Base-by-base conservation (phyloP, 2,888 invertebrate genomes). In the Pyrrhosoma nymphula region DNA sequence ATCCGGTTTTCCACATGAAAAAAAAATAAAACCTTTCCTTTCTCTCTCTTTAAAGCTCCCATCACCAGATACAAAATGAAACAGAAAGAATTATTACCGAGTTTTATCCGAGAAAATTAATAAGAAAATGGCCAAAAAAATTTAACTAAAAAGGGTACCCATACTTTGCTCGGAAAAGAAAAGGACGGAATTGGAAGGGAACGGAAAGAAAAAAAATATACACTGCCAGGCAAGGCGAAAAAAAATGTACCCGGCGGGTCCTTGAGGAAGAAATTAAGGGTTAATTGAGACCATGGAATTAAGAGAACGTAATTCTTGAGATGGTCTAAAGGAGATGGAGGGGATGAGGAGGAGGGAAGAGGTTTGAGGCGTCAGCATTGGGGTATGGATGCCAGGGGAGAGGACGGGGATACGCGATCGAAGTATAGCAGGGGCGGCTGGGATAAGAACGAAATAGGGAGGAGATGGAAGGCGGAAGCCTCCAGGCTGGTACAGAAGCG, bases 21-120 rank as follows among this genome's bases (percentile, higher is more conserved):
- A 69, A 69, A 10, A 60, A 60, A 60, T 8, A 8, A 60, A 20
- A 16, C 60, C 12, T 60, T 60, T 60, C 60, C 82, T 35, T 10
- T 26, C 18, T 82, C 26, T 35, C 82, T 82, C 82, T 35, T 35
- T 82, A 35, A 35, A 82, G 82, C 82, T 82, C 82, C 82, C 82
- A 82, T 82, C 82, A 82, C 82, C 82, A 82, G 82, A 82, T 82
- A 82, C 82, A 82, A 82, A 82, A 82, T 82, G 82, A 82, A 82
- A 82, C 82, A 82, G 82, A 82, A 82, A 82, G 82, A 82, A 82
- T 82, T 35, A 82, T 82, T 82, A 82, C 82, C 82, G 82, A 82
- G 82, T 82, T 82, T 82, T 82, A 82, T 82, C 82, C 82, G 35
- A 82, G 82, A 82, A 82, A 82, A 82, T 82, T 82, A 82, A 82